Percentiles rank a stretch among this genome's conserved stretches.
phyloP scores from a whole-genome alignment of 2,888 invertebrate genomes.

The Apocheima hispidaria region DNA sequence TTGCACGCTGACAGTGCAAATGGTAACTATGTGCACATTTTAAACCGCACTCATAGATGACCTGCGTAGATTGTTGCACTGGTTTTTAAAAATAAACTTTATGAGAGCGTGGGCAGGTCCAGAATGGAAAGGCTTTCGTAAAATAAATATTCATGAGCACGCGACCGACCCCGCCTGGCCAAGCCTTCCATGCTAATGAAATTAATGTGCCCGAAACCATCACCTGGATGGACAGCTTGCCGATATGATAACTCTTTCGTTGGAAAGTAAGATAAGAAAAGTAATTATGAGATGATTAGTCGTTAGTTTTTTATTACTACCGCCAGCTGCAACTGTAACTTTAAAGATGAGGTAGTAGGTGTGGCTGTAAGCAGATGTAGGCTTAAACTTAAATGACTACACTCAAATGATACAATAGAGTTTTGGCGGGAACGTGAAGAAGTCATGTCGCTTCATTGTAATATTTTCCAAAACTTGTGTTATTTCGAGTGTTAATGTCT shows the following conservation, averaged over 20 bases:
- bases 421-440: too few species aligned
- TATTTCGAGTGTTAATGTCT: too few species aligned
- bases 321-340: too few species aligned
- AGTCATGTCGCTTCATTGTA: too few species aligned
- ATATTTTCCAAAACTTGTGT: too few species aligned
- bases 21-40: too few species aligned
- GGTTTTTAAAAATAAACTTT: slow-evolving; percentile 56
- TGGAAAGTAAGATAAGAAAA: slow-evolving; percentile 22
- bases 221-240: slow-evolving; percentile 33
- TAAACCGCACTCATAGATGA: slow-evolving; percentile 20
- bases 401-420: too few species aligned
- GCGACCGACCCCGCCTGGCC: slow-evolving; percentile 68
- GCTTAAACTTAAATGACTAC: too few species aligned
- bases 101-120: slow-evolving; percentile 58
- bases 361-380: too few species aligned
- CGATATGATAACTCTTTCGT: slow-evolving; percentile 22
- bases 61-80: slow-evolving; percentile 28
- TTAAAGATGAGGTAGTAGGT: too few species aligned
- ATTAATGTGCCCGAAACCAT: slow-evolving; percentile 41
- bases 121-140: slow-evolving; percentile 62
- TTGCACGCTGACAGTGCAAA: too few species aligned
- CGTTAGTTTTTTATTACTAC: too few species aligned
- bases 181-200: slow-evolving; percentile 71
- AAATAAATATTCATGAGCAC: slow-evolving; percentile 79
- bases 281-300: slow-evolving; percentile 1